Percentiles rank a stretch among this genome's conserved stretches.
Evolutionary conservation across 1,140 invertebrate species (phyloP).

Genomic region (Drosophila pandora): DNA sequence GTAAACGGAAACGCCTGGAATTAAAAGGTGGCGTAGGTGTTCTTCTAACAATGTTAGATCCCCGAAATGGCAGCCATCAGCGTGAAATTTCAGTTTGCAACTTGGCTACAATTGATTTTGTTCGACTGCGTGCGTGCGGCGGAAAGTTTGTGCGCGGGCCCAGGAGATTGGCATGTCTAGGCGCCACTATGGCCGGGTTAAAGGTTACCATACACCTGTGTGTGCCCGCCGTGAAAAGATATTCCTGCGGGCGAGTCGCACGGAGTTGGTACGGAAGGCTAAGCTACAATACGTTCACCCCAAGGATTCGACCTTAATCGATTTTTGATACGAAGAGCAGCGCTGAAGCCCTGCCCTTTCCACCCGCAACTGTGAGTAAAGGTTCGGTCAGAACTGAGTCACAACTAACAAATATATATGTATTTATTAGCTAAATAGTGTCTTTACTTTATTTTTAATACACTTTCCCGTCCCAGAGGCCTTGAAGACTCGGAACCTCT

Average conservation of each 20-base stretch:
- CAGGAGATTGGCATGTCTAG: neutral
- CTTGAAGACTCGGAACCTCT: too few relatives aligned
- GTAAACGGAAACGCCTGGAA: neutral
- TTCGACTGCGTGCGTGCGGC: neutral
- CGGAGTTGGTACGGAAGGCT: neutral
- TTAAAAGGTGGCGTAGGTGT: neutral
- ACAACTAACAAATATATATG: too few relatives aligned
- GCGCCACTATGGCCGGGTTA: neutral
- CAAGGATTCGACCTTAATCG: neutral
- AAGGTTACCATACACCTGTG: neutral
- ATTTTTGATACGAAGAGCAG: neutral
- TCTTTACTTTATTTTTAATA: too few relatives aligned
- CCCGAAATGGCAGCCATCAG: neutral
- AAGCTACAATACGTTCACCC: neutral
- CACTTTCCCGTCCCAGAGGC: too few relatives aligned
- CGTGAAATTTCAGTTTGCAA: neutral
- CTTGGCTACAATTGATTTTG: neutral
- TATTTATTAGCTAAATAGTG: too few relatives aligned
- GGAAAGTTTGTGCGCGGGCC: neutral
- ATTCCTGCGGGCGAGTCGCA: neutral
- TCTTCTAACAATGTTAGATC: neutral
- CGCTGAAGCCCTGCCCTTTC: too few relatives aligned
- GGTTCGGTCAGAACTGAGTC: too few relatives aligned
- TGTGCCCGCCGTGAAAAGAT: neutral
- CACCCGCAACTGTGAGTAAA: too few relatives aligned